Evolutionary conservation across 2,888 invertebrate species (phyloP).

Genomic region (Azorinus chamasolen): DNA sequence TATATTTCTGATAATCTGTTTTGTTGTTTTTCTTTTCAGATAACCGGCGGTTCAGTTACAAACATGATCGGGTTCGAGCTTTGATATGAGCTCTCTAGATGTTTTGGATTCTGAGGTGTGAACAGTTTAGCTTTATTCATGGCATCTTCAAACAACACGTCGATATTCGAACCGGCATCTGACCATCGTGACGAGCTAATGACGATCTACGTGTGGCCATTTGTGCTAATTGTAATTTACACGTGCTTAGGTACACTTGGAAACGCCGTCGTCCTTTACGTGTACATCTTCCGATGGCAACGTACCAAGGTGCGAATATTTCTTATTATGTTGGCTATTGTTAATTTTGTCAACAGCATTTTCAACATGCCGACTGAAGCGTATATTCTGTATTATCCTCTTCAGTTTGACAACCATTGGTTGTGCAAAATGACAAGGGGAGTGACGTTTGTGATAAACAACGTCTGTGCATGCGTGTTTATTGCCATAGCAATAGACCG

Average conservation of each 20-base stretch:
- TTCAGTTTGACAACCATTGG: slow-evolving; percentile 39
- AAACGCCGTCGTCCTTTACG: slow-evolving; percentile 38
- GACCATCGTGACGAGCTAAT: slow-evolving; percentile 21
- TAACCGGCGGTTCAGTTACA: no score
- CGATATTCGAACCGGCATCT: slow-evolving; percentile 3
- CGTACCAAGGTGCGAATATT: slow-evolving; percentile 39
- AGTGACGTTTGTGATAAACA: slow-evolving; percentile 40
- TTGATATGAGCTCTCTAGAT: no score
- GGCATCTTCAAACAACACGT: neutral
- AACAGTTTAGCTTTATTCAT: no score
- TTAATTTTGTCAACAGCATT: slow-evolving; percentile 41
- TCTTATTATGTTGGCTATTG: slow-evolving; percentile 15
- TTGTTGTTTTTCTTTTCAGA: no score
- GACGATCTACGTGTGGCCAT: slow-evolving; percentile 40
- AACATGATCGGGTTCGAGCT: no score
- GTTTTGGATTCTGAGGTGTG: no score
- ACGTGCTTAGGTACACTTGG: slow-evolving; percentile 32
- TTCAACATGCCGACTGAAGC: slow-evolving; percentile 51
- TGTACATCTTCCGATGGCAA: slow-evolving; percentile 31
- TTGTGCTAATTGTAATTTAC: slow-evolving; percentile 27
- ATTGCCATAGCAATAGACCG: slow-evolving; percentile 53
- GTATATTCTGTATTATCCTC: slow-evolving; percentile 37
- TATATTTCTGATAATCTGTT: no score
- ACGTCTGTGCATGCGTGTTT: slow-evolving; percentile 38
- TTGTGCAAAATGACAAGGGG: slow-evolving; percentile 44